Evolutionary conservation across 1,140 invertebrate genomes (phyloP).

Genomic region (Scaptomyza pallida): DNA sequence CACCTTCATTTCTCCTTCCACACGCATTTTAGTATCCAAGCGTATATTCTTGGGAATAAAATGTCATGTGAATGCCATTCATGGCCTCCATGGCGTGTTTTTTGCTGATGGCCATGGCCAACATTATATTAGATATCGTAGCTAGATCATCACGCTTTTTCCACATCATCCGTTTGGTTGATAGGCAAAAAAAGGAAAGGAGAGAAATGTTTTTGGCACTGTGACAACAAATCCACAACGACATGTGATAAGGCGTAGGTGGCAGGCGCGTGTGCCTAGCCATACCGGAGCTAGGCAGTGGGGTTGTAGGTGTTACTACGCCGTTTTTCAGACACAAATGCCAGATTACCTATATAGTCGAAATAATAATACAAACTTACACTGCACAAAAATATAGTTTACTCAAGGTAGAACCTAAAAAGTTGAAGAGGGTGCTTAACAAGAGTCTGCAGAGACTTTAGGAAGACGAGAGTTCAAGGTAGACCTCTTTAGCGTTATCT

Average conservation of each 20-base stretch:
- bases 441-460: too few relatives aligned
- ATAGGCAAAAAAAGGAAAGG: slow-evolving; percentile 51
- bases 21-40: slow-evolving; percentile 60
- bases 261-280: slow-evolving; percentile 55
- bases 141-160: slow-evolving; percentile 39
- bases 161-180: slow-evolving; percentile 56
- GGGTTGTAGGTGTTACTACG: neutral
- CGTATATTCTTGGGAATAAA: slow-evolving; percentile 54
- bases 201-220: slow-evolving; percentile 40
- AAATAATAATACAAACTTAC: neutral
- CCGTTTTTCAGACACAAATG: neutral
- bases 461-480: too few relatives aligned
- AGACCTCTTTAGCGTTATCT: too few relatives aligned
- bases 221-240: slow-evolving; percentile 21
- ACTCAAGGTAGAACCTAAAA: too few relatives aligned
- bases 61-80: slow-evolving; percentile 67
- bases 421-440: too few relatives aligned
- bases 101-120: slow-evolving; percentile 65
- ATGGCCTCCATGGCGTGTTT: slow-evolving; percentile 55
- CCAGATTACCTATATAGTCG: neutral
- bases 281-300: neutral
- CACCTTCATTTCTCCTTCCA: slow-evolving; percentile 79
- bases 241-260: slow-evolving; percentile 60
- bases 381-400: too few relatives aligned
- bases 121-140: slow-evolving; percentile 18